phyloP scores from a whole-genome alignment of 2,113 vertebrate species.

The sheep (Ovis aries) region DNA sequence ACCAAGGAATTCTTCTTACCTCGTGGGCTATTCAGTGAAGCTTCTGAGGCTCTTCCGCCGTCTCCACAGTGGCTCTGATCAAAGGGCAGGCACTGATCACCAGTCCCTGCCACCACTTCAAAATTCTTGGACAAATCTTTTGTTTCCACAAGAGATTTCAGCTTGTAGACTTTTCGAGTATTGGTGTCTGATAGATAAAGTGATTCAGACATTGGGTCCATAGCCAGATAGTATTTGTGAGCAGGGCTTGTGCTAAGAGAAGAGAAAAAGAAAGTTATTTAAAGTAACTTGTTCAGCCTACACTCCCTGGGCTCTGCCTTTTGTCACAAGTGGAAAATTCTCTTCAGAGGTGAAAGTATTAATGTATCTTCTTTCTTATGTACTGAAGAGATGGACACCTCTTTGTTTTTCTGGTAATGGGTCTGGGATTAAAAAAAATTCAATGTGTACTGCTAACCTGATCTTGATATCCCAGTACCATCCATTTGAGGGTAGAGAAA shows the following conservation, averaged over 20 bases:
- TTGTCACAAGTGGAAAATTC: slow-evolving; percentile 26
- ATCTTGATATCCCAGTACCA: slow-evolving; percentile 9
- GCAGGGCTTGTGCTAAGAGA: slow-evolving; percentile 92
- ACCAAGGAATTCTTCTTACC: slow-evolving; percentile 80
- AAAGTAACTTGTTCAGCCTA: background rate
- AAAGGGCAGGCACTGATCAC: slow-evolving; percentile 97
- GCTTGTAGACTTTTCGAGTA: slow-evolving; percentile 92
- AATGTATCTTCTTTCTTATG: background rate
- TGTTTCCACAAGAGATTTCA: slow-evolving; percentile 91
- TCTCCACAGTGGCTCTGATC: slow-evolving; percentile 98
- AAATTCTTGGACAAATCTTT: slow-evolving; percentile 94
- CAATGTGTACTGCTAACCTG: background rate
- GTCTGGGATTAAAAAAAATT: background rate
- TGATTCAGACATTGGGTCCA: slow-evolving; percentile 93
- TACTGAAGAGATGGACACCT: background rate
- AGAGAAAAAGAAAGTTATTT: slow-evolving; percentile 68
- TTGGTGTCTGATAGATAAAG: slow-evolving; percentile 97
- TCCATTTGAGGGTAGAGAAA: slow-evolving; percentile 3
- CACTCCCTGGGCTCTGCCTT: background rate
- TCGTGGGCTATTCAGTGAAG: slow-evolving; percentile 95
- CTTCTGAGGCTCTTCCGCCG: slow-evolving; percentile 91
- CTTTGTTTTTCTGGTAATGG: slow-evolving; percentile 33
- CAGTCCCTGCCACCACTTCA: slow-evolving; percentile 96
- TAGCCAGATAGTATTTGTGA: slow-evolving; percentile 97
- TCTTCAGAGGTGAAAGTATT: background rate